These are phyloP conservation scores for Neolamprologus ventralis DNA, from an alignment of 2,113 vertebrate species.

Conservation along the genomic window DNA sequence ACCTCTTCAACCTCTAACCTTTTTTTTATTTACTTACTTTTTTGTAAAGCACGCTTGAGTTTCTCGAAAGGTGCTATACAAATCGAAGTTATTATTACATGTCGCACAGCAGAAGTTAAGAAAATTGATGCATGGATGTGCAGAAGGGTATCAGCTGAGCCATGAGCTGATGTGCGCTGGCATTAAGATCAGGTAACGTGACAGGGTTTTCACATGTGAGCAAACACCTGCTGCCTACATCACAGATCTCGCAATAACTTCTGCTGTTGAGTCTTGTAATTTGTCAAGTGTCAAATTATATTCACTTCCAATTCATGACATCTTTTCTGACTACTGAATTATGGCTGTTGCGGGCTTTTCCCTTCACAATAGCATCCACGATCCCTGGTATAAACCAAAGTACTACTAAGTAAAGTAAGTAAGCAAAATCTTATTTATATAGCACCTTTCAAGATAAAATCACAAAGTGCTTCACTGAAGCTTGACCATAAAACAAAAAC, in stretches of 20 bases:
- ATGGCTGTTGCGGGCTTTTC: background rate
- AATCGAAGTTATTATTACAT: background rate
- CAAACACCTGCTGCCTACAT: background rate
- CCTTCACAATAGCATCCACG: background rate
- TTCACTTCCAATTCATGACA: background rate
- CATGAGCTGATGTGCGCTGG: background rate
- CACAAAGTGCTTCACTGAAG: background rate
- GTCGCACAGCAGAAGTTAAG: background rate
- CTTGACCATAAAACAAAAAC: background rate
- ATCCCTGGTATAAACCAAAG: background rate
- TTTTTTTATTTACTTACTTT: background rate
- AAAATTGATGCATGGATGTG: background rate
- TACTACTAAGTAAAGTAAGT: background rate
- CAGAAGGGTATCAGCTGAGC: background rate
- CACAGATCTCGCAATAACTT: rapidly evolving
- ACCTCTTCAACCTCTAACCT: background rate
- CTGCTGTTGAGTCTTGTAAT: background rate
- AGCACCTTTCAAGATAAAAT: background rate
- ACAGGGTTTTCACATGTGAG: background rate
- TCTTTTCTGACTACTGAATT: background rate
- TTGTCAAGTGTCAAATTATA: background rate
- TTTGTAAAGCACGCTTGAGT: background rate
- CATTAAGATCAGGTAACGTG: background rate
- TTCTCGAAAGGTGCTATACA: background rate
- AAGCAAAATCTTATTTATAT: background rate